These are phyloP conservation scores for Otis tarda DNA, from an alignment of 2,113 vertebrate genomes.

Conservation along the genomic window DNA sequence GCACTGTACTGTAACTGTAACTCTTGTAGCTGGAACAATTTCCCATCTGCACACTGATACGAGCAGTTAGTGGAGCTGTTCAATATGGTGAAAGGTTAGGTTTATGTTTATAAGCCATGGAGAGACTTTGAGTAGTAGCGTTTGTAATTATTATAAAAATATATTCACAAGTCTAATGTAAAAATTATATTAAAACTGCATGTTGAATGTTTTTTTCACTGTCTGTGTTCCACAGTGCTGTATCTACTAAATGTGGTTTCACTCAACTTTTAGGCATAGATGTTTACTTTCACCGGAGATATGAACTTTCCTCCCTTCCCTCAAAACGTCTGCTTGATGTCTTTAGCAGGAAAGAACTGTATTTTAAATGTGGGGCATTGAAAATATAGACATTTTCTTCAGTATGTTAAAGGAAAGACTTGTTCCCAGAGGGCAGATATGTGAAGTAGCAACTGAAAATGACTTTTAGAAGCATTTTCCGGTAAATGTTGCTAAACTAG, in stretches of 20 bases:
- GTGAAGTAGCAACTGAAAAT: not conserved
- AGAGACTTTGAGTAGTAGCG: not conserved
- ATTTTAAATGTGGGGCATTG: not conserved
- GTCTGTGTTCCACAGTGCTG: not conserved
- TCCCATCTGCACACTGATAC: not conserved
- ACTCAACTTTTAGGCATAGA: not conserved
- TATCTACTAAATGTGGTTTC: conserved; percentile 28
- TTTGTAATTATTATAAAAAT: not conserved
- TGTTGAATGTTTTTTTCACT: not conserved
- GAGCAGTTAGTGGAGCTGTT: not conserved
- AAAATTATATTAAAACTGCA: not conserved
- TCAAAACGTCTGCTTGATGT: not conserved
- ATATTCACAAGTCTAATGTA: not conserved
- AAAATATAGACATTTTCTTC: not conserved
- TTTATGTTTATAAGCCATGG: not conserved
- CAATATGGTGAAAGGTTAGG: not conserved
- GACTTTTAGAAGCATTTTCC: not conserved
- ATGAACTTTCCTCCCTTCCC: not conserved
- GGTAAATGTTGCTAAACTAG: not conserved
- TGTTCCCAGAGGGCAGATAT: not conserved
- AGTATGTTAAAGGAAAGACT: not conserved
- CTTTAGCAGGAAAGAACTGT: not conserved
- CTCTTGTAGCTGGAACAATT: not conserved
- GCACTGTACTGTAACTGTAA: not conserved
- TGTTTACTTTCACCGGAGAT: conserved; percentile 24